Evolutionary conservation across 30 jellyfish, hydroid and myxozoan species (phyloP), one percentile per base, ranked within the genome.

Genomic region (Aurelia coerulea): DNA sequence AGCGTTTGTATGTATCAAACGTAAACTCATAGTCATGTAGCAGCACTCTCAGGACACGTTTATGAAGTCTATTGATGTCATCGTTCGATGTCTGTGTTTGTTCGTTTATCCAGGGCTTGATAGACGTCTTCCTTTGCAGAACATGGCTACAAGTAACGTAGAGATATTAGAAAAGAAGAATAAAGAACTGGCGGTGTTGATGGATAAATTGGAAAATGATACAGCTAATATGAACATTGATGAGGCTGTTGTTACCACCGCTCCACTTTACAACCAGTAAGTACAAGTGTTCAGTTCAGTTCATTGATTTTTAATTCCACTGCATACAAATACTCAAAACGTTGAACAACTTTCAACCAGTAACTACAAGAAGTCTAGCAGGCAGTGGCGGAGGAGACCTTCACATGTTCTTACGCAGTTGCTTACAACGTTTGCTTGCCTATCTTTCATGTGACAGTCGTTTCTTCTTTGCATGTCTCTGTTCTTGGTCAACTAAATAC

Each of bases 261-360:
- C 99, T 14, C 99, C 99, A 19, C 89, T 94, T 8, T 94, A 88
- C 78, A 94, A 84, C 79, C 99, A 94, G 99, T 94, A 66, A 77
- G 99, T 76, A 31, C 29, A 17, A 15, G 13, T 1, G 11, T 32
- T 14, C 11, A 23, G 29, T 23, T 23, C 29, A 23, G 29, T 23
- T 23, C 29, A 23, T 23, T 23, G 29, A 23, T 23, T 23, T 23
- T 23, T 0, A 23, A 0, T 23, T 23, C 29, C 29, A 23, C 29
- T 23, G 0, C 29, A 23, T 23, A 23, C 29, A 23, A 23, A 23
- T 23, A 23, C 29, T 23, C 29, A 23, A 23, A 23, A 23, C 29
- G 0, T 17, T 71, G 11, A 11, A 11, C 19, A 23, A 54, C 13
- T 8, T 94, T 83, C 78, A 94, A 84, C 79, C 99, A 94, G 99